Evolutionary conservation across 2,113 vertebrate genomes (phyloP), one percentile per base, ranked within the genome.

Genomic region (Coptodon bakossiorum): DNA sequence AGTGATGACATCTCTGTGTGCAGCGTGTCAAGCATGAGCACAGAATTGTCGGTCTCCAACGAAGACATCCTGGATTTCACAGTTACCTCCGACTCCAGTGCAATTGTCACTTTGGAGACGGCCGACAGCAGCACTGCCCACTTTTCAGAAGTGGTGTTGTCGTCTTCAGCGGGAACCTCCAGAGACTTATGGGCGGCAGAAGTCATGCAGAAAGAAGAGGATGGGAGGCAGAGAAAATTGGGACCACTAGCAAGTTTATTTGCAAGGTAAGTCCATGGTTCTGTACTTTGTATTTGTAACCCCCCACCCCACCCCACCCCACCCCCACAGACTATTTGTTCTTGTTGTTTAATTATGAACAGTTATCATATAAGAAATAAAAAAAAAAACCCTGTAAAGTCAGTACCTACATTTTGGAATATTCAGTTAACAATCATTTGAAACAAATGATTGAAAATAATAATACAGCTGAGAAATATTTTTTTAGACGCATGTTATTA

Each of bases 11-110:
- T 97, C 82, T 99, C 98, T 0, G 95, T 98, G 14, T 97, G 98
- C 91, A 99, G 98, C 0, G 96, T 97, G 82, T 99, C 98, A 45
- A 99, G 98, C 88, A 96, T 98, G 13, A 97, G 98, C 96, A 99
- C 98, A 0, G 98, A 99, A 43, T 96, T 99, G 63, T 99, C 98
- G 0, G 93, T 97, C 56, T 98, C 98, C 94, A 98, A 98, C 0
- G 98, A 99, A 87, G 98, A 99, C 96, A 96, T 97, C 84, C 79
- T 97, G 93, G 97, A 98, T 92, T 97, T 98, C 12, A 95, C 98
- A 78, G 98, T 98, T 92, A 97, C 97, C 0, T 98, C 97, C 4
- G 97, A 97, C 92, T 99, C 98, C 19, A 99, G 98, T 29, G 98
- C 98, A 27, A 98, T 99, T 4, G 98, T 99, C 87, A 97, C 96